phyloP scores from a whole-genome alignment of 2,113 vertebrate species.

The Saiga tatarica region DNA sequence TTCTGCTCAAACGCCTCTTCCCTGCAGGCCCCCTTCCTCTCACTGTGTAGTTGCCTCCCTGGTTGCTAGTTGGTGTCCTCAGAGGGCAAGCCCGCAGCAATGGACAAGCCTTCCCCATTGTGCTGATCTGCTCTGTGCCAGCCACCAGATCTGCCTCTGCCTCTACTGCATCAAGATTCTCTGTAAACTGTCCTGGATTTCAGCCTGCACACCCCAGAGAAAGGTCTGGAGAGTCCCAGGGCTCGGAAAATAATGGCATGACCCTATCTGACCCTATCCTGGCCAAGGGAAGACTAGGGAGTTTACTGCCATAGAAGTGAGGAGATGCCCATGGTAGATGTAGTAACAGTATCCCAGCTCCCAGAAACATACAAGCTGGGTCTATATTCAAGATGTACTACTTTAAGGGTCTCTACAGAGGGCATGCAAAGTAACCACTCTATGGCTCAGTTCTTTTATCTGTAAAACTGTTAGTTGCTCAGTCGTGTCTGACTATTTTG shows the following conservation, averaged over 20 bases:
- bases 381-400: not conserved
- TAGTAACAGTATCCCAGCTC: not conserved
- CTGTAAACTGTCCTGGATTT: not conserved
- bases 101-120: too few relatives aligned
- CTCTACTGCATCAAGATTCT: not conserved
- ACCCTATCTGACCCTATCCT: too few relatives aligned
- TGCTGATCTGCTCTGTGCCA: too few relatives aligned
- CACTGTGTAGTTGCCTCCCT: not conserved
- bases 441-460: not conserved
- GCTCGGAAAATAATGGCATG: not conserved
- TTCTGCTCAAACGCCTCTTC: not conserved
- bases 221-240: not conserved
- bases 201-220: not conserved
- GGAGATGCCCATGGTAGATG: rapidly evolving
- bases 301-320: not conserved
- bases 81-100: not conserved
- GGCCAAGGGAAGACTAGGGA: not conserved
- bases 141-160: not conserved
- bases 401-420: not conserved
- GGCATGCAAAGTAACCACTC: not conserved
- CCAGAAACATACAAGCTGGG: not conserved
- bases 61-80: too few relatives aligned
- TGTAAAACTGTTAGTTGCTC: not conserved
- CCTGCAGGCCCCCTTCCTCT: not conserved
- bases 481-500: not conserved